Evolutionary conservation across 2,888 invertebrate species (phyloP), one percentile per base, ranked within the genome.

Genomic region (Minunthozetes semirufus): DNA sequence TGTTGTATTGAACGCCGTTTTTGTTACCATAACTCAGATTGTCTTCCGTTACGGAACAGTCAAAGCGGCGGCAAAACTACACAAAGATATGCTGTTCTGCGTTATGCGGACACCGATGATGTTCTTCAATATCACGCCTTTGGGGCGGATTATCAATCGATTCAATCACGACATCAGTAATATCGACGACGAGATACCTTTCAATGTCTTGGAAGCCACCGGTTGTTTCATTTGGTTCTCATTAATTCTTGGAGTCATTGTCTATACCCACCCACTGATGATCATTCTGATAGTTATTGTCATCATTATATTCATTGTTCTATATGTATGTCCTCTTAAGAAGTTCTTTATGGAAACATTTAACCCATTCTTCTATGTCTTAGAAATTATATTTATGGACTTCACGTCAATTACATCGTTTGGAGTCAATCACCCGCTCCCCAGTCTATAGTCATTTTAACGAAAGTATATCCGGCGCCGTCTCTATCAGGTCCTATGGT

Each of bases 391-490:
- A 95, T 85, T 93, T 97, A 78, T 90, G 92, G 3, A 90, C 95
- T 0, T 96, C 96, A 5, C 86, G 96, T 42, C 97, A 98, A 82
- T 84, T 98, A 79, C 96, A 95, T 85, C 87, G 98, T 66, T 85
- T 98, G 76, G 93, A 95, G 83, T 94, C 95, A 0, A 89, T 95
- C 0, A 92, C 94, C 0, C 87, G 95, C 73, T 97, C 97, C 42
- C 97, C 97, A 0, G 93, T 97, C 80, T 97, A 94, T 85, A 94
- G 95, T 15, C 95, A 95, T 84, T 96, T 98, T 81, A 90, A 93
- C 19, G 97, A 98, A 85, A 94, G 93, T 59, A 89, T 97, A 72
- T 91, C 91, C 3, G 85, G 85, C 19, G 90, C 91, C 0, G 86
- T 88, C 63, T 90, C 91, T 0, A 94, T 96, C 78, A 86, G 95